Evolutionary conservation across 1,140 invertebrate species (phyloP).

Genomic region (Helicoverpa zea): DNA sequence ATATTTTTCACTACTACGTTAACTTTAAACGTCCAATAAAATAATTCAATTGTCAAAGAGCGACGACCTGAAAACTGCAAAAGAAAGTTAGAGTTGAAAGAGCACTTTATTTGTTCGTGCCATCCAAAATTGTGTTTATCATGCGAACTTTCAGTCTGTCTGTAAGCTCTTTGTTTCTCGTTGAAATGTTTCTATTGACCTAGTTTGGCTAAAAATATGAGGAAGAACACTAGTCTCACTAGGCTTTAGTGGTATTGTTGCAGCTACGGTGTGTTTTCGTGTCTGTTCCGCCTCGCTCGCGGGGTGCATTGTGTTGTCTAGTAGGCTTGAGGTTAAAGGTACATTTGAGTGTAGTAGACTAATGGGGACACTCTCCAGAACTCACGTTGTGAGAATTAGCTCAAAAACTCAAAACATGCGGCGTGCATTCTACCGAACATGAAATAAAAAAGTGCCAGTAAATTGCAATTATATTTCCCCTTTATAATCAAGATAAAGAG

Average conservation of each 20-base stretch:
- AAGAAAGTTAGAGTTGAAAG: conserved; percentile 37
- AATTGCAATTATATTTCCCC: background rate
- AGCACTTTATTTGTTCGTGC: conserved; percentile 15
- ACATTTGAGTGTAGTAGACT: background rate
- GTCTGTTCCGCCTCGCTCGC: conserved; percentile 13
- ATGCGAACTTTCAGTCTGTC: conserved; percentile 21
- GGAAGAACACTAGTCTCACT: conserved; percentile 1
- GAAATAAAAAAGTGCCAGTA: no score
- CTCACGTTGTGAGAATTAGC: no score
- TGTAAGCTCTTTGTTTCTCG: conserved; percentile 35
- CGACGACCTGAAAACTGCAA: conserved; percentile 38
- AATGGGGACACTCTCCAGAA: no score
- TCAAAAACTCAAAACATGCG: no score
- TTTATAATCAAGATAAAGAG: background rate
- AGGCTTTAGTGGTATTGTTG: conserved; percentile 15
- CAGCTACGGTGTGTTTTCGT: background rate
- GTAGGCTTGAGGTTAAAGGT: conserved; percentile 11
- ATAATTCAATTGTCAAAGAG: conserved; percentile 20
- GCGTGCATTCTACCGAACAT: no score
- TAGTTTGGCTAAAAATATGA: conserved; percentile 33
- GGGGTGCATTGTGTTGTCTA: conserved; percentile 25
- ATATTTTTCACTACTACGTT: background rate
- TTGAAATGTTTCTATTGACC: conserved; percentile 33
- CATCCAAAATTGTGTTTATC: conserved; percentile 18
- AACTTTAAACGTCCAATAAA: background rate